A percentile compares a stretch with the other conserved stretches of the same genome.
These are phyloP conservation scores for Cercocebus atys DNA, from an alignment of 2,113 vertebrate genomes.

Conservation along the genomic window DNA sequence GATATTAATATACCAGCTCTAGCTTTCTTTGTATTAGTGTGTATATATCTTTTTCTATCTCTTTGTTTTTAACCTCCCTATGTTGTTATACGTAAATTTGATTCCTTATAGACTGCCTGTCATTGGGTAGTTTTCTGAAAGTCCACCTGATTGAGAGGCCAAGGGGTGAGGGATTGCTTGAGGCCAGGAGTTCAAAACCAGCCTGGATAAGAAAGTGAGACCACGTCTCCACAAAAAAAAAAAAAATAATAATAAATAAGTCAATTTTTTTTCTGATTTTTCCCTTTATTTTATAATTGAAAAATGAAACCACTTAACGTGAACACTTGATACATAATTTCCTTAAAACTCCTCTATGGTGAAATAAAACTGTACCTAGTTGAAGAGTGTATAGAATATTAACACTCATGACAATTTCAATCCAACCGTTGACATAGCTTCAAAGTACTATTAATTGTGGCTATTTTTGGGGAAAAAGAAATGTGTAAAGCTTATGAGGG, in stretches of 20 bases:
- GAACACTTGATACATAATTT: slow-evolving; percentile 62
- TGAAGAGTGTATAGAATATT: slow-evolving; percentile 43
- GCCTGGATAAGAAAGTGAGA: no score
- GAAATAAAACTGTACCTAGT: slow-evolving; percentile 63
- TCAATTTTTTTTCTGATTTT: slow-evolving; percentile 83
- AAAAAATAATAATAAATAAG: no score
- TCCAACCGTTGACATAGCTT: slow-evolving; percentile 30
- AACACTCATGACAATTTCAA: slow-evolving; percentile 65
- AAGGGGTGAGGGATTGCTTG: no score
- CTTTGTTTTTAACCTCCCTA: neutral
- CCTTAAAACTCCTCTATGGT: slow-evolving; percentile 57
- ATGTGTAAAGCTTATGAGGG: slow-evolving; percentile 40
- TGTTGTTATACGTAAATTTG: neutral
- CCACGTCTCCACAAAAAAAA: no score
- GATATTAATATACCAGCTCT: neutral
- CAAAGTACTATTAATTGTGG: slow-evolving; percentile 50
- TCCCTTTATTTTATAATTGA: slow-evolving; percentile 69
- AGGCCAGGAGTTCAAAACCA: no score
- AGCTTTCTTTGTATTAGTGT: neutral
- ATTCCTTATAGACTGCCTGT: neutral
- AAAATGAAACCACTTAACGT: slow-evolving; percentile 64
- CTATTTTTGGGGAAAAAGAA: slow-evolving; percentile 52
- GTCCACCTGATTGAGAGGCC: neutral
- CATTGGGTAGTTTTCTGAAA: neutral
- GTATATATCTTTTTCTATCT: neutral